A percentile compares a stretch with the other conserved stretches of the same genome.
phyloP scores from a whole-genome alignment of 2,888 invertebrate genomes.

The Melinaea marsaeus region DNA sequence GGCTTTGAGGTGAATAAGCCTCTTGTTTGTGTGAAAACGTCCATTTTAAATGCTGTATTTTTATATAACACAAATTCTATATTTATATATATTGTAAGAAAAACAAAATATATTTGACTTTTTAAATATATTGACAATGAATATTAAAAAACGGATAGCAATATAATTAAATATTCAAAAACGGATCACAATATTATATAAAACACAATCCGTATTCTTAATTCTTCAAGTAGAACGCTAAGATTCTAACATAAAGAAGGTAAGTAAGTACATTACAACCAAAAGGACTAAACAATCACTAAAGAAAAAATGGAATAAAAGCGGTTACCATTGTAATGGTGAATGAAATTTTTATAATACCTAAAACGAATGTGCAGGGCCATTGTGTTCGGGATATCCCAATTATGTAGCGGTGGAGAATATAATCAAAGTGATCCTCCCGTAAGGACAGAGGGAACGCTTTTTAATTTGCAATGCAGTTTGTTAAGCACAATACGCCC shows the following conservation, averaged over 20 bases:
- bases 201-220: neutral
- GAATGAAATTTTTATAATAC: conserved; percentile 59
- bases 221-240: conserved; percentile 22
- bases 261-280: conserved; percentile 34
- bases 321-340: conserved; percentile 38
- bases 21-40: conserved; percentile 21
- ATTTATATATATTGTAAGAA: neutral
- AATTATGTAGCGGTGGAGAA: conserved; percentile 72
- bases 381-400: conserved; percentile 74
- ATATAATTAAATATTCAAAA: neutral
- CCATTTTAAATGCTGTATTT: conserved; percentile 7
- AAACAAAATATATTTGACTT: neutral
- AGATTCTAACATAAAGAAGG: conserved; percentile 27
- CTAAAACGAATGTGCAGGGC: conserved; percentile 69
- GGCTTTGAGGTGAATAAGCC: conserved; percentile 28
- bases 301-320: conserved; percentile 37
- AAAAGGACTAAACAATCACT: conserved; percentile 40
- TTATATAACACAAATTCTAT: neutral
- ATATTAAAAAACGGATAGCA: neutral
- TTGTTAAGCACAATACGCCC: conserved; percentile 70
- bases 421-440: conserved; percentile 73
- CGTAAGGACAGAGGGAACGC: conserved; percentile 58
- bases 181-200: neutral
- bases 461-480: conserved; percentile 77
- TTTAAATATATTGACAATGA: too few species aligned